phyloP scores from a whole-genome alignment of 2,113 vertebrate species.

The Equus quagga region DNA sequence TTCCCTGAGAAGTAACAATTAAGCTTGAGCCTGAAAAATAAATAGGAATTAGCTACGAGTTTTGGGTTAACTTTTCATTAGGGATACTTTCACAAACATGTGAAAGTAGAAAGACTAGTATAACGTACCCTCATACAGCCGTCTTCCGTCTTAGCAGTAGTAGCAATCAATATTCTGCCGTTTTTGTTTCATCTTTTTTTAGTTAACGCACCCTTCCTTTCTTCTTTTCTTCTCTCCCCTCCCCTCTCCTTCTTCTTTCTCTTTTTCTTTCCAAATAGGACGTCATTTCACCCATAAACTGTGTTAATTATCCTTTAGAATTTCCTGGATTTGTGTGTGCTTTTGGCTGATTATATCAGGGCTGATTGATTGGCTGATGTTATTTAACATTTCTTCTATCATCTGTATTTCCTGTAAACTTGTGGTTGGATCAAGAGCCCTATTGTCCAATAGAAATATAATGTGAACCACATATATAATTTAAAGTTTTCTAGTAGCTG shows the following conservation, averaged over 20 bases:
- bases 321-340: neutral
- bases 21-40: neutral
- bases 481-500: neutral
- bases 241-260: too few species aligned
- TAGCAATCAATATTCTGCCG: neutral
- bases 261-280: neutral
- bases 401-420: constrained; percentile 12
- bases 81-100: neutral
- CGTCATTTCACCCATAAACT: neutral
- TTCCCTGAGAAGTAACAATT: constrained; percentile 11
- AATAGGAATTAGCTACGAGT: neutral
- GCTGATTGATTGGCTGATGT: neutral
- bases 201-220: neutral
- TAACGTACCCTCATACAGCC: neutral
- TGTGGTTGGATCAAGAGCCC: neutral
- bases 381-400: neutral
- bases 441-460: neutral
- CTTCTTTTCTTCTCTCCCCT: neutral
- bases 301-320: neutral
- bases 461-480: neutral
- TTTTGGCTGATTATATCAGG: neutral
- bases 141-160: neutral
- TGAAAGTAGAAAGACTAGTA: neutral
- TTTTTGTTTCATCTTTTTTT: neutral
- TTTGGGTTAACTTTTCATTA: neutral